Base-by-base conservation (phyloP, 1,140 invertebrate genomes). In the Drosophila micromelanica region DNA sequence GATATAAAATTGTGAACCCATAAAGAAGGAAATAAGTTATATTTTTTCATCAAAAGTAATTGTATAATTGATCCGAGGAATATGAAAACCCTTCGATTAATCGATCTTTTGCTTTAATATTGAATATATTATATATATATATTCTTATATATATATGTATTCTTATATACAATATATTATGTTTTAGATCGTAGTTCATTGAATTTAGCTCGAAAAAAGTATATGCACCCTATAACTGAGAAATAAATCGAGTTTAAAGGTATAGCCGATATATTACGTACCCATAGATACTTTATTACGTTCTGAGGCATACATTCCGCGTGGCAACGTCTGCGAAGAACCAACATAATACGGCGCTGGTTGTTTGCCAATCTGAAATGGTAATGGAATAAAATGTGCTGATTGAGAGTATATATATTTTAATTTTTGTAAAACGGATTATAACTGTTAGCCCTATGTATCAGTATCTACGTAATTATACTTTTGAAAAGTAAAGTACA, bases 31-130 rank as follows among this genome's bases (percentile, higher is more conserved):
- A 51, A 42, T 40, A 38, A 62, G 30, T 48, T 7, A 56, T 55
- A 30, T 42, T 38, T 30, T 27, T n/a, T 43, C 27, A 61, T 27
- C 43, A 38, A 49, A 40, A 37, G 45, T 61, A 59, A 85, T 93
- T 94, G 92, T 94, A 94, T 69, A 94, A 93, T 90, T 93, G 93
- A 84, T 94, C 93, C 77, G 92, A 90, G 64, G 92, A 91, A 73
- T 93, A 92, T 72, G 92, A 93, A 92, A 94, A 86, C 85, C 90
- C 92, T 93, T 85, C 92, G 92, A 79, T 93, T 93, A 92, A 95
- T 94, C 61, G 94, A 92, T 84, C 94, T 93, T 91, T 75, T 46
- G 3, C 61, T 57, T 23, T 56, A 23, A 56, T 20, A 37, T 55
- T 48, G 42, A 11, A 57, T 60, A 12, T 37, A 46, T 38, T 27